Base-by-base conservation (phyloP, 2,113 vertebrate genomes). In the Sorex araneus region DNA sequence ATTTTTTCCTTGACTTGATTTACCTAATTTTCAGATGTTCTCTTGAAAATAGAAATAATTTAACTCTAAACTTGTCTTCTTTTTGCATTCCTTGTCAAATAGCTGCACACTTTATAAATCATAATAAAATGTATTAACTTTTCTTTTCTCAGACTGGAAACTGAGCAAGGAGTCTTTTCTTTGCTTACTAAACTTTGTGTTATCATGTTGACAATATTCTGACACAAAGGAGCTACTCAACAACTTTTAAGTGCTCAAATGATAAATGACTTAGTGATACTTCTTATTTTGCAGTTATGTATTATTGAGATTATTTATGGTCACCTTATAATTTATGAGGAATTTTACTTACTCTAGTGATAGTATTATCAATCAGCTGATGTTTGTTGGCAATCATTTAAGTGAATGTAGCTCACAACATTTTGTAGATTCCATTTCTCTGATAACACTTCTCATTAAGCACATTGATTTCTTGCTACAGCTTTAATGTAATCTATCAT, bases 401-500 rank as follows among this genome's bases (percentile, higher is more conserved):
- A 93, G 30, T 21, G 74, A 83, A 34, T 21, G 64, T n/a, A 89
- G 32, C 40, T 94, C 64, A 83, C 64, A 83, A 79, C 27, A 66
- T 75, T 75, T 84, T 92, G 73, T 92, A 45, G 67, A 90, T 79
- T 70, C 34, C 91, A 93, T 92, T 92, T 92, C 47, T 90, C 87
- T 89, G 93, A 92, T 82, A 74, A 82, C 40, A 80, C n/a, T 92
- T 93, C 50, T 80, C 40, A 95, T 93, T 94, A 93, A 89, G 13
- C 25, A 23, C 77, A 91, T 91, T 87, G 91, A 91, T 74, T 91
- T 93, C 83, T 85, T 93, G 47, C 84, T 82, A 70, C 4, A 54
- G 27, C 32, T 94, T 89, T 57, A 91, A 81, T 82, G 82, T 93
- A 96, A 69, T 86, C 28, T 78, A 43, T 85, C 60, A 86, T 89